Conservation (phyloP, 2,113 vertebrate genomes). For the Lonchura striata region DNA sequence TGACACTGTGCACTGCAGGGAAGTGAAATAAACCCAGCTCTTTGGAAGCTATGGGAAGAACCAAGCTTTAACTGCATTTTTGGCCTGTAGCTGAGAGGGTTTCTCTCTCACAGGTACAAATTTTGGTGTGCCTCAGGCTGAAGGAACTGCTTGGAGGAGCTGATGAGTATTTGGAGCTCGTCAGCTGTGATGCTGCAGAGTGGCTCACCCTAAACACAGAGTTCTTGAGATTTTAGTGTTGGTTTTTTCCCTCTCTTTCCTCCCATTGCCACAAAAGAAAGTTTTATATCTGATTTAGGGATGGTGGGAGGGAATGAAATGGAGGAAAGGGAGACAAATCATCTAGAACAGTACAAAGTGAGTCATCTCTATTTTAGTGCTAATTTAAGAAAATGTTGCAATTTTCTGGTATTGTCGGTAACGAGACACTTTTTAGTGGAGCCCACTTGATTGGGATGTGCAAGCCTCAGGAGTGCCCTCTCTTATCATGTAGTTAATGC, state of each 20-base stretch:
- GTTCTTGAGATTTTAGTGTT: background rate
- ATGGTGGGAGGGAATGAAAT: background rate
- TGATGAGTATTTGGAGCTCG: background rate
- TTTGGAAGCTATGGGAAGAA: background rate
- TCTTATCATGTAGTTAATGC: background rate
- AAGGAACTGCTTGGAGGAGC: background rate
- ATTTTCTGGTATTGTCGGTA: background rate
- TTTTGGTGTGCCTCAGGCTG: background rate
- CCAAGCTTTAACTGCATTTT: background rate
- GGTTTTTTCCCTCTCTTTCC: background rate
- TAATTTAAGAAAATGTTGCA: conserved; percentile 9
- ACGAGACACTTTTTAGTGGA: background rate
- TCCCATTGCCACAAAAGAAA: background rate
- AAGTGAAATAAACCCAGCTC: background rate
- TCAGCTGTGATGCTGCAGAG: background rate
- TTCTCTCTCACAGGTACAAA: background rate
- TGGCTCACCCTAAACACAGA: background rate
- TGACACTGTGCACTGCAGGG: background rate
- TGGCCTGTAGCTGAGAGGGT: background rate
- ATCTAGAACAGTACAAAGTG: background rate
- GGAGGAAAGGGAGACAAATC: background rate
- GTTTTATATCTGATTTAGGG: background rate
- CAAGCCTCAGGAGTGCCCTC: background rate
- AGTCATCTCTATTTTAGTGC: background rate
- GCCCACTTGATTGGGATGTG: background rate